These are phyloP conservation scores for Edolisoma coerulescens DNA, from an alignment of 2,113 vertebrate species.

Conservation along the genomic window DNA sequence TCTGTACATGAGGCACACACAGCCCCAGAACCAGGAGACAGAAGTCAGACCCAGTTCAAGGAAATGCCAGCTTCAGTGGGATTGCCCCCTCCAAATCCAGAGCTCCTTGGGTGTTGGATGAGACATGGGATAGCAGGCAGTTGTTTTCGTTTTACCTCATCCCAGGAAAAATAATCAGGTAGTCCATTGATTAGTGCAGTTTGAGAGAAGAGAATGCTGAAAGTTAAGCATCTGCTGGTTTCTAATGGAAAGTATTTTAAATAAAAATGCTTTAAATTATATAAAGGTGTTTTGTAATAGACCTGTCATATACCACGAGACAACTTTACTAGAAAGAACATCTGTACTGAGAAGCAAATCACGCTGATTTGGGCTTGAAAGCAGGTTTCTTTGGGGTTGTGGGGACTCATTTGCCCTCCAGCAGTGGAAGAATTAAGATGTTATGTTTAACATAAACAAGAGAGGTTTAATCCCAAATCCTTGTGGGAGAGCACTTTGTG, in stretches of 20 bases:
- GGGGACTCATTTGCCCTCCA: slow-evolving; percentile 40
- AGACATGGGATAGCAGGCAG: neutral
- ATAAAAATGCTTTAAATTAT: neutral
- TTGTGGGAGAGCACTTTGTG: slow-evolving; percentile 52
- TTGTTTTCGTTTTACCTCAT: neutral
- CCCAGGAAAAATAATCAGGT: neutral
- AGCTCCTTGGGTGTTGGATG: neutral
- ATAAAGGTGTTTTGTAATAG: neutral
- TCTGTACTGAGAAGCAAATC: slow-evolving; percentile 40
- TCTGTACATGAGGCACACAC: neutral
- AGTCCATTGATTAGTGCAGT: neutral
- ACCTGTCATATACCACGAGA: slow-evolving; percentile 47
- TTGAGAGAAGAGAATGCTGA: neutral
- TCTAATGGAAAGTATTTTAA: neutral
- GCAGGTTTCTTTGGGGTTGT: neutral
- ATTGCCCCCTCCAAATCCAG: neutral
- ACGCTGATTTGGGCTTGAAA: slow-evolving; percentile 15
- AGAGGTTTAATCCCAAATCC: slow-evolving; percentile 58
- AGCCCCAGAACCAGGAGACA: neutral
- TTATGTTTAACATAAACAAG: slow-evolving; percentile 53
- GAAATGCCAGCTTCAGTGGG: neutral
- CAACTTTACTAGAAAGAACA: slow-evolving; percentile 24
- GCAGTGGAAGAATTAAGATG: slow-evolving; percentile 51
- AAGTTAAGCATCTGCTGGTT: neutral
- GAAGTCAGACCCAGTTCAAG: neutral